Percentiles rank a stretch among this genome's conserved stretches.
Conservation (phyloP, 2,797 vertebrate genomes). For the Todus mexicanus region DNA sequence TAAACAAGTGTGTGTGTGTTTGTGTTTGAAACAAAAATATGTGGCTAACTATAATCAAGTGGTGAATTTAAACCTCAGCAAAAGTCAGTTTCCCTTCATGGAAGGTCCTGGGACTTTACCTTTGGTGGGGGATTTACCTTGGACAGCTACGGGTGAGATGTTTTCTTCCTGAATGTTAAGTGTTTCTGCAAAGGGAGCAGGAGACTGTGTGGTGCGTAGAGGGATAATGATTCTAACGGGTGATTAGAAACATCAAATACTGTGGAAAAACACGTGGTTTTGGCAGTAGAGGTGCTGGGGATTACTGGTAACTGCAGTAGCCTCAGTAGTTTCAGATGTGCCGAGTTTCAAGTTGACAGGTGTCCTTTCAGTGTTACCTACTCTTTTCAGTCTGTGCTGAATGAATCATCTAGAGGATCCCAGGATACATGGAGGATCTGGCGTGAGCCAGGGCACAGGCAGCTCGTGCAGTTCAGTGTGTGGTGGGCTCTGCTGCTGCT, state of each 20-base stretch:
- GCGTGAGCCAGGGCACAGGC: background rate
- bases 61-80: background rate
- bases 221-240: rapidly evolving
- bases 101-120: background rate
- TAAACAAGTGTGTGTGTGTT: background rate
- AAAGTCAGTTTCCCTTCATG: background rate
- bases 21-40: background rate
- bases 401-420: background rate
- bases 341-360: background rate
- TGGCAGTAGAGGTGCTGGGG: background rate
- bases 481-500: background rate
- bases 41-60: background rate
- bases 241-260: background rate
- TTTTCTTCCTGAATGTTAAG: background rate
- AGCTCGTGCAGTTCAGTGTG: background rate
- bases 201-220: background rate
- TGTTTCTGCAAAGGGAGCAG: background rate
- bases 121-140: background rate
- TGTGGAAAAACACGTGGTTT: background rate
- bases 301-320: background rate
- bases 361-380: background rate
- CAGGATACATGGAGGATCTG: no score
- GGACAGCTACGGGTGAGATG: rapidly evolving
- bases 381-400: background rate
- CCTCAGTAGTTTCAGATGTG: background rate